These are phyloP conservation scores for Stomatorhinus walkeri DNA, from an alignment of 2,797 vertebrate genomes.

Conservation along the genomic window DNA sequence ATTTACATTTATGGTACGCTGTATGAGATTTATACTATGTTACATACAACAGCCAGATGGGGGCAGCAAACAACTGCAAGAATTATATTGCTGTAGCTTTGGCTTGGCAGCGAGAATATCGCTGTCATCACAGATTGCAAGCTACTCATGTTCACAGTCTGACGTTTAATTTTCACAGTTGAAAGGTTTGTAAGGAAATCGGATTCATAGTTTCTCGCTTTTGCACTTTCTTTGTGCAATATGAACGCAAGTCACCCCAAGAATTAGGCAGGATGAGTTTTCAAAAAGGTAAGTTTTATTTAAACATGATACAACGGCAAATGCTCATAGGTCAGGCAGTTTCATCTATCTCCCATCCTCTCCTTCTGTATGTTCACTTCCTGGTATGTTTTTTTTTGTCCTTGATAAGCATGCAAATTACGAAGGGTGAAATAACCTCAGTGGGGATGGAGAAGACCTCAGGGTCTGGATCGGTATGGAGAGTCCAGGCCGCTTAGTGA, in stretches of 20 bases:
- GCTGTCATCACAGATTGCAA: background rate
- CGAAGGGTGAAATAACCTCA: slow-evolving; percentile 33
- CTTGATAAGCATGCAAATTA: slow-evolving; percentile 59
- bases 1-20: background rate
- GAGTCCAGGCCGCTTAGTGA: background rate
- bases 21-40: background rate
- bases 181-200: background rate
- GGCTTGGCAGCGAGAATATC: background rate
- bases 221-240: background rate
- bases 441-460: slow-evolving; percentile 34
- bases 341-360: slow-evolving; percentile 35
- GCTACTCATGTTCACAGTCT: background rate
- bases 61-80: background rate
- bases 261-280: slow-evolving; percentile 25
- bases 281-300: slow-evolving; percentile 59
- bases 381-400: slow-evolving; percentile 43
- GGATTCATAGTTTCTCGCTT: background rate
- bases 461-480: slow-evolving; percentile 40
- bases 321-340: slow-evolving; percentile 50
- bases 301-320: slow-evolving; percentile 66
- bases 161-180: background rate
- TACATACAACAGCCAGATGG: background rate
- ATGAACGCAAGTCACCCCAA: background rate
- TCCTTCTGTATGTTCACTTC: slow-evolving; percentile 30
- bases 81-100: background rate